Evolutionary conservation across 2,888 invertebrate genomes (phyloP), one percentile per base, ranked within the genome.

Genomic region (Matsumyia berberina): DNA sequence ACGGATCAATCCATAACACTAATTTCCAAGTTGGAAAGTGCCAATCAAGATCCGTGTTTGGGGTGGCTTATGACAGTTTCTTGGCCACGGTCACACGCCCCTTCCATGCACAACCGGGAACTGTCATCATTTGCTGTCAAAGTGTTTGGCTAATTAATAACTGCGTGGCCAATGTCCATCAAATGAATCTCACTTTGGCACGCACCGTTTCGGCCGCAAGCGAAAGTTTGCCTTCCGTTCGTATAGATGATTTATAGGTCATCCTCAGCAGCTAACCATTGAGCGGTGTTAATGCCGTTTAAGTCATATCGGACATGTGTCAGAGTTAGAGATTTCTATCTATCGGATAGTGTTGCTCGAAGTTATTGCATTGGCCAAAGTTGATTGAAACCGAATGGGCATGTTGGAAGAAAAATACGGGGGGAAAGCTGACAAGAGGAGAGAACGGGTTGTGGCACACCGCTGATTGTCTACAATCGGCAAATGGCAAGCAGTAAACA

Each of bases 171-270:
- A 70, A 29, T 60, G 51, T 66, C 53, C 44, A 78, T 69, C 35
- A 17, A 77, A 33, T 44, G 7, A 66, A 60, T 53, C 66, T 66
- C 66, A 55, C 69, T 62, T 55, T 69, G 60, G 67, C 67, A 67
- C 49, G 46, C 60, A 53, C 39, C 62, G 72, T 46, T 57, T 46
- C 35, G 8, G 78, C 58, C 46, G 11, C 53, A 62, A 83, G 83
- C 82, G 83, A 85, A 85, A 85, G 83, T 79, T 83, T 19, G 60
- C n/a, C 46, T 70, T 57, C 57, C 73, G 60, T 55, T 55, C 15
- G n/a, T n/a, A 64, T 29, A 49, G 6, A 51, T 49, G 46, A 69
- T 42, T 73, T 79, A 69, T 85, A 53, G 83, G 73, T 79, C 74
- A 85, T 53, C 67, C 73, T 51, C 79, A 79, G 55, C 69, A 73